Evolutionary conservation across 2,888 invertebrate species (phyloP).

Genomic region (Diarsia rubi): DNA sequence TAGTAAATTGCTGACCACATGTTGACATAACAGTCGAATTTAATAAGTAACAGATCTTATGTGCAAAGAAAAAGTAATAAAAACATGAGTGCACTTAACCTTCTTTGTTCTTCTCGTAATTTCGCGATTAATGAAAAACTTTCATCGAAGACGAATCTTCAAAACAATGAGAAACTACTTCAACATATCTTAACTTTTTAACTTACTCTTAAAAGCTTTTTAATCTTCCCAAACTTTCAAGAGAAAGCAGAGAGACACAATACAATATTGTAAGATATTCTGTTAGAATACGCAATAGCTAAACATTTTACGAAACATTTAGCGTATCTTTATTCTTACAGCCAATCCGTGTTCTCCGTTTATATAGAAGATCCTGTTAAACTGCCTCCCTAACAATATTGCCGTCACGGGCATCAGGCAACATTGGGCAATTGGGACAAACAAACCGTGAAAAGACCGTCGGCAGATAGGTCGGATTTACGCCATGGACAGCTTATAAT

Average conservation of each 20-base stretch:
- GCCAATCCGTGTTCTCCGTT: conserved; percentile 42
- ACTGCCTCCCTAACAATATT: conserved; percentile 42
- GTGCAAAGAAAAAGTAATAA: neutral
- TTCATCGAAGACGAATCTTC: neutral
- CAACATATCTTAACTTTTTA: conserved; percentile 20
- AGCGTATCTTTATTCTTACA: conserved; percentile 43
- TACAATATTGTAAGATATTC: neutral
- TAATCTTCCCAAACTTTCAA: neutral
- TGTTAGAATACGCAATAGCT: conserved; percentile 17
- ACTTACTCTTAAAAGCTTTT: conserved; percentile 23
- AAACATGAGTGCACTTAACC: neutral
- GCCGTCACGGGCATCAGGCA: conserved; percentile 30
- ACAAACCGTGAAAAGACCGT: conserved; percentile 69
- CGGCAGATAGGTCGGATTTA: conserved; percentile 66
- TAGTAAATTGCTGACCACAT: neutral
- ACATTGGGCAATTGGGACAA: conserved; percentile 59
- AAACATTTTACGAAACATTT: conserved; percentile 33
- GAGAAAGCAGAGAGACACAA: neutral
- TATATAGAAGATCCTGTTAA: conserved; percentile 25
- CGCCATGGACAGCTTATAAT: conserved; percentile 75
- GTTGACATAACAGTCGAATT: neutral
- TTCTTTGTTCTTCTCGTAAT: neutral
- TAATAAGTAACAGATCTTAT: neutral
- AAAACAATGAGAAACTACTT: conserved; percentile 31
- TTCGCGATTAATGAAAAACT: conserved; percentile 4